These are phyloP conservation scores for Trigoniulus corallinus DNA, from an alignment of 1,140 invertebrate species.

Conservation along the genomic window DNA sequence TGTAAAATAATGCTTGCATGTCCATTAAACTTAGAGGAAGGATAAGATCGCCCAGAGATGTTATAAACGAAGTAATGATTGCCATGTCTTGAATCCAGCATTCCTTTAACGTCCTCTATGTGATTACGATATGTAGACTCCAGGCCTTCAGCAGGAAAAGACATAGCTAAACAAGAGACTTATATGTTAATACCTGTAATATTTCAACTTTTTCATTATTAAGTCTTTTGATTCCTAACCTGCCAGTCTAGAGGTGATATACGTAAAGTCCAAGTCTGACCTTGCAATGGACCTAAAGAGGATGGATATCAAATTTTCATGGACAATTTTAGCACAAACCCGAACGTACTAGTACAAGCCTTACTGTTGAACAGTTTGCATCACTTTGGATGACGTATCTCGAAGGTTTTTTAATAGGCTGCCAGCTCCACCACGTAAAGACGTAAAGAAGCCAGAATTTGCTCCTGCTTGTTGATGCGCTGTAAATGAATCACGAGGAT, in stretches of 20 bases:
- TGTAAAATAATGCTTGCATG: constrained; percentile 21
- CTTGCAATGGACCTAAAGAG: constrained; percentile 61
- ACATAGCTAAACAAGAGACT: constrained; percentile 51
- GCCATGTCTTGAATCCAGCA: constrained; percentile 40
- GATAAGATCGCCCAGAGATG: constrained; percentile 46
- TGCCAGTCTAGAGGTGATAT: constrained; percentile 64
- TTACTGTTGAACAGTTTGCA: constrained; percentile 88
- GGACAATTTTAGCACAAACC: not conserved
- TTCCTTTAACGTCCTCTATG: constrained; percentile 68
- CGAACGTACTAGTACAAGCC: constrained; percentile 15
- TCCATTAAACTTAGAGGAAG: constrained; percentile 33
- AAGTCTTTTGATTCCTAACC: constrained; percentile 16
- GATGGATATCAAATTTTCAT: constrained; percentile 10
- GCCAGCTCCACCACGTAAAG: constrained; percentile 62
- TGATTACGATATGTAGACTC: constrained; percentile 84
- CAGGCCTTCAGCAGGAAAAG: constrained; percentile 82
- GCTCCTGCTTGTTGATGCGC: constrained; percentile 7
- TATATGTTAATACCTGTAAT: constrained; percentile 19
- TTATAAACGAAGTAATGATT: constrained; percentile 65
- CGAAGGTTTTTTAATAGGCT: constrained; percentile 84
- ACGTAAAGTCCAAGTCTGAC: constrained; percentile 73
- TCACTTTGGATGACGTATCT: constrained; percentile 89
- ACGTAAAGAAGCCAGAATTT: constrained; percentile 43
- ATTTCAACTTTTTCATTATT: constrained; percentile 3
- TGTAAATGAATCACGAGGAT: constrained; percentile 1